Base-by-base conservation (phyloP, 2,113 vertebrate species). In the Pao palembangensis region DNA sequence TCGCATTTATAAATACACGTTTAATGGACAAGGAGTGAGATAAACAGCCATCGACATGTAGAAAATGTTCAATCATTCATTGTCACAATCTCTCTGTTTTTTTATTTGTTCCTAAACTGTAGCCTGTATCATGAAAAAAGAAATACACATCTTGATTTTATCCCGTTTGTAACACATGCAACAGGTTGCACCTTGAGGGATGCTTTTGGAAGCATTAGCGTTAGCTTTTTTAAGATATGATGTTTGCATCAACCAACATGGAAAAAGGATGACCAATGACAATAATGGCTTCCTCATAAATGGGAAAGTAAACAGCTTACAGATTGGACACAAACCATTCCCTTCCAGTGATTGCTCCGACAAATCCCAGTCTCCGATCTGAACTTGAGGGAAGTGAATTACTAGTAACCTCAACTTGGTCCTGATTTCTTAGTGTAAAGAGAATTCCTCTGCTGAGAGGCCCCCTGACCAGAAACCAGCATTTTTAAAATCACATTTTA, bases 401-500 rank as follows among this genome's bases (percentile, higher is more conserved):
- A 47, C 44, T 7, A 16, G n/a, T 8, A 6, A 17, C 44, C n/a
- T 47, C 44, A 17, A 6, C n/a, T 47, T 17, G n/a, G 44, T 16
- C 44, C 17, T 47, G 44, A 47, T 47, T 47, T 47, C 69, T 65
- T 51, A 77, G 67, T 48, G 55, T 21, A 69, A 58, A 62, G 50
- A 25, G 56, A 71, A 57, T 80, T 55, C 67, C 46, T 47, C 16
- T 43, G 63, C 65, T 25, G 58, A 67, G 61, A 28, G 46, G 58
- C 21, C 51, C 34, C 48, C 46, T 25, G 61, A 51, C 48, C 58
- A 6, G 57, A 73, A 57, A 61, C 34, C 49, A 49, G 16, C 57
- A 34, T 42, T 17, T 28, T 60, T 15, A 13, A 38, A 54, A 62
- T 64, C 59, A 67, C 65, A 73, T 64, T 68, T 67, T 54, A 20